Conservation (phyloP, 1,140 invertebrate genomes). For the Drosophila lacteicornis region DNA sequence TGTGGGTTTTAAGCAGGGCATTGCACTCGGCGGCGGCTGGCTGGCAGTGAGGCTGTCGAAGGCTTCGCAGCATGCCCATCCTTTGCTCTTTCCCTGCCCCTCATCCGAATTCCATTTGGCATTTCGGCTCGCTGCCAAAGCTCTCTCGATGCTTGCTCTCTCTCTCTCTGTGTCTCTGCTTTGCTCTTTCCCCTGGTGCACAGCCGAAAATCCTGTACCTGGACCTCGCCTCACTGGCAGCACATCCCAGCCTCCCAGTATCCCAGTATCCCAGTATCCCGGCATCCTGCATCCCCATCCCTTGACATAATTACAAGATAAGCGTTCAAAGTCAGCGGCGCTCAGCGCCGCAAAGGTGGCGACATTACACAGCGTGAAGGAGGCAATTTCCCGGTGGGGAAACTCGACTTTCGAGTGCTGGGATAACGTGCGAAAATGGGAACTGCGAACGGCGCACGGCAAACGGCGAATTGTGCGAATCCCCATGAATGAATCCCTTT, state of each 20-base stretch:
- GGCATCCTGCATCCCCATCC: constrained; percentile 26
- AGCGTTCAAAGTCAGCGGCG: constrained; percentile 65
- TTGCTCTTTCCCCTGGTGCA: neutral
- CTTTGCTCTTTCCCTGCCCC: neutral
- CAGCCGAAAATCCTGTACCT: constrained; percentile 19
- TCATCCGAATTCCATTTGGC: constrained; percentile 58
- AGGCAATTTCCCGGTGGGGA: constrained; percentile 6
- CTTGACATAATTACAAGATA: constrained; percentile 73
- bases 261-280: neutral
- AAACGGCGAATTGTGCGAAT: neutral
- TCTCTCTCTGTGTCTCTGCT: neutral
- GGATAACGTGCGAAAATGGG: constrained; percentile 15
- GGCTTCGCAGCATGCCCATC: constrained; percentile 46
- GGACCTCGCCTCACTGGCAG: constrained; percentile 14
- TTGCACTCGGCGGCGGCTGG: constrained; percentile 63
- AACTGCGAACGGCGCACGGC: constrained; percentile 3
- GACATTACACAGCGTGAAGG: constrained; percentile 21
- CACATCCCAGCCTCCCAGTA: neutral
- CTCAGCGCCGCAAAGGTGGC: constrained; percentile 60
- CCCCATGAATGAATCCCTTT: constrained; percentile 24
- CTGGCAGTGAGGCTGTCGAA: constrained; percentile 24
- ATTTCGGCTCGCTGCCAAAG: constrained; percentile 55
- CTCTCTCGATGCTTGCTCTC: constrained; percentile 47
- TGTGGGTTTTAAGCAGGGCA: constrained; percentile 75
- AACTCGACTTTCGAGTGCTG: constrained; percentile 1